Evolutionary conservation across 2,797 vertebrate genomes (phyloP), one percentile per base, ranked within the genome.

Genomic region (Chelon auratus): DNA sequence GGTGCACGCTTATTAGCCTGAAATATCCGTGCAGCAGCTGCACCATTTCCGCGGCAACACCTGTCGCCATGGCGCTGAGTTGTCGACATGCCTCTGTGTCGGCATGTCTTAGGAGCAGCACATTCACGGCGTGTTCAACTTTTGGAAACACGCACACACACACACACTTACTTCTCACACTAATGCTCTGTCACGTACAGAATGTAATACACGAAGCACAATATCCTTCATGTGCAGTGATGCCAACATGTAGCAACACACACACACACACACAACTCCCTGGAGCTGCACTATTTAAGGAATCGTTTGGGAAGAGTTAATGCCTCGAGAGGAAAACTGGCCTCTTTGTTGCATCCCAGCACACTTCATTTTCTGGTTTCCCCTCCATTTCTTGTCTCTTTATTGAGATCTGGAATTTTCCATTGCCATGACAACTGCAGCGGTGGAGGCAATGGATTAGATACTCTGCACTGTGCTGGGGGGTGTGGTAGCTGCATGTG

Each of bases 11-110:
- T 82, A 73, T 90, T 88, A 86, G 76, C 75, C 80, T 74, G 71
- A 92, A 89, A 92, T 91, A 89, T 91, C 84, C 79, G 39, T 72
- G 81, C 71, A 87, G 83, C 94, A 93, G 93, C 93, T 95, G 93
- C 92, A 76, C 80, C 81, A 87, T 91, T 93, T 92, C 91, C 81
- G 68, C 70, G 58, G 87, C 85, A 92, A 87, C 93, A 93, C 90
- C 93, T 94, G 94, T 93, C 89, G 37, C 83, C 88, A 78, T 83
- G 82, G 84, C 43, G 63, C 84, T 88, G 87, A 86, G 81, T 76
- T 89, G 90, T 89, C 81, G 76, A 90, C 84, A 86, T 82, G 88
- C 70, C 76, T 89, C 81, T 81, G 81, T 69, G 87, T 85, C 85
- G 76, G 89, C 69, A 71, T 86, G 84, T 86, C 79, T 86, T 72